phyloP scores from a whole-genome alignment of 2,888 invertebrate species.

The Aporophyla nigra region DNA sequence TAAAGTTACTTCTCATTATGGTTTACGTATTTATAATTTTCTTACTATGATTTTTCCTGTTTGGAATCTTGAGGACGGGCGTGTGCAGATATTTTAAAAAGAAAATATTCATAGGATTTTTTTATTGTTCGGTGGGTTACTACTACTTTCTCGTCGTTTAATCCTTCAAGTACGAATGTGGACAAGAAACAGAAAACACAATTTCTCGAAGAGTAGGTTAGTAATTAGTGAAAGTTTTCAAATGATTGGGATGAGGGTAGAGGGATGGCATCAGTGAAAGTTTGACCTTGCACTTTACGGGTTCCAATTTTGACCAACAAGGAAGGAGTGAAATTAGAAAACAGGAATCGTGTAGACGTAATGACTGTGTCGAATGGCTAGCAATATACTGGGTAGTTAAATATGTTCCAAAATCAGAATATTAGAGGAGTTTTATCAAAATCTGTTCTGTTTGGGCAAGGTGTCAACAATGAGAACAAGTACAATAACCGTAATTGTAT shows the following conservation, averaged over 20 bases:
- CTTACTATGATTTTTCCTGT: neutral
- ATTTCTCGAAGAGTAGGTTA: neutral
- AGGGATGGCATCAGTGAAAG: neutral
- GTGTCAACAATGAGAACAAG: neutral
- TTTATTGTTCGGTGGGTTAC: neutral
- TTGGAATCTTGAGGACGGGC: neutral
- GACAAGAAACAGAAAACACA: too few species aligned
- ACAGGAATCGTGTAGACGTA: neutral
- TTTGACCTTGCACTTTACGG: neutral
- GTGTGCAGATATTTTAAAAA: neutral
- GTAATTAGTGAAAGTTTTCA: neutral
- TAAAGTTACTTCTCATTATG: neutral
- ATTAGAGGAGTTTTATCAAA: neutral
- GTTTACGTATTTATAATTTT: neutral
- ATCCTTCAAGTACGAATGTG: neutral
- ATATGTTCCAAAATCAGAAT: conserved; percentile 1
- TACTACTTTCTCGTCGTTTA: neutral
- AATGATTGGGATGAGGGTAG: neutral
- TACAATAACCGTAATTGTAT: neutral
- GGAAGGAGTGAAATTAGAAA: neutral
- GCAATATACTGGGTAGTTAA: neutral
- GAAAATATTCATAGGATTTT: neutral
- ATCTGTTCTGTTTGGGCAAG: neutral
- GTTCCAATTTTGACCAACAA: neutral
- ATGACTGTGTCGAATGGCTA: neutral